phyloP scores from a whole-genome alignment of 2,113 vertebrate species.

The Corythaixoides concolor region DNA sequence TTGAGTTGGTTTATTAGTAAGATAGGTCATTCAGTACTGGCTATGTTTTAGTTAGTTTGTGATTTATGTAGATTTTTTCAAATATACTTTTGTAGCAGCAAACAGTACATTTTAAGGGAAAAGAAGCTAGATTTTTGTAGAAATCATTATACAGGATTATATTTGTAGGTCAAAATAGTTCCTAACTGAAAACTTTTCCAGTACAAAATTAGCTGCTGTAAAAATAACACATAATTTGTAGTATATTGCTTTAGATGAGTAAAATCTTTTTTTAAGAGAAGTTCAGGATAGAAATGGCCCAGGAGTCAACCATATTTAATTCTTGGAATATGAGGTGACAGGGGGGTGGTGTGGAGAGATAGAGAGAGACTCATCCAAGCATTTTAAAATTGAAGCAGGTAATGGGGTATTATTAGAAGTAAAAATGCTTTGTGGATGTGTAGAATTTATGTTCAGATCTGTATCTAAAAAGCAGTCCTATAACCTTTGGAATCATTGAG shows the following conservation, averaged over 20 bases:
- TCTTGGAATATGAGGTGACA: neutral
- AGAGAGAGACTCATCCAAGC: neutral
- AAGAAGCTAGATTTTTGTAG: neutral
- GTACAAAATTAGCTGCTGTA: neutral
- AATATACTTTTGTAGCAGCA: neutral
- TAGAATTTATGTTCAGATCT: conserved; percentile 52
- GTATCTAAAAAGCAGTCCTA: conserved; percentile 15
- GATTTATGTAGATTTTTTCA: neutral
- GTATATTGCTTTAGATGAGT: neutral
- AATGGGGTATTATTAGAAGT: conserved; percentile 41
- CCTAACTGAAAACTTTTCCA: neutral
- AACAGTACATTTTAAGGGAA: neutral
- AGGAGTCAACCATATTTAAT: conserved; percentile 21
- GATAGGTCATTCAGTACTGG: neutral
- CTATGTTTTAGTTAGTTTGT: neutral
- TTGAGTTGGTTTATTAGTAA: neutral
- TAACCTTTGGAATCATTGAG: conserved; percentile 58
- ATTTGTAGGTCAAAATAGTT: neutral
- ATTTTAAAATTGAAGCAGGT: conserved; percentile 45
- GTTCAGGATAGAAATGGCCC: neutral
- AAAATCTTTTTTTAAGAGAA: neutral
- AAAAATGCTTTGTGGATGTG: conserved; percentile 48
- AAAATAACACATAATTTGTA: neutral
- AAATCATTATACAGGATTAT: neutral
- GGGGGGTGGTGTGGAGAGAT: neutral